A percentile compares a stretch with the other conserved stretches of the same genome.
Conservation (phyloP, 2,113 vertebrate species). For the Pituophis catenifer region DNA sequence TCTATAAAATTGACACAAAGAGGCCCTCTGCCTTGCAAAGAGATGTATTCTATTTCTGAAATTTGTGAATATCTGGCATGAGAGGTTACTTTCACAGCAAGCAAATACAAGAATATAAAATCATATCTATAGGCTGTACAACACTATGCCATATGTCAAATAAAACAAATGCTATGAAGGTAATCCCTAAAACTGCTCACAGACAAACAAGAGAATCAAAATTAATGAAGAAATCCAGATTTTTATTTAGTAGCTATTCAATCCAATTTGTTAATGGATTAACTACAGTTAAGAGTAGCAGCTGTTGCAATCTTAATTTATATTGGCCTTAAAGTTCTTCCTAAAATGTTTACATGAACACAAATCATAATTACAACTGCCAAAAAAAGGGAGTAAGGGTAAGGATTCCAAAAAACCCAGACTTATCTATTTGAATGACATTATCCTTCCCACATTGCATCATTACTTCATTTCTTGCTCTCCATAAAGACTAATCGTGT, state of each 20-base stretch:
- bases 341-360: not conserved
- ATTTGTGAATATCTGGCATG: not conserved
- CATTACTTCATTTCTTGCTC: not conserved
- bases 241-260: conserved; percentile 1
- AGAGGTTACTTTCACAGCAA: not conserved
- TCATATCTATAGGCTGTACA: not conserved
- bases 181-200: conserved; percentile 16
- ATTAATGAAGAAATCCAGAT: conserved; percentile 17
- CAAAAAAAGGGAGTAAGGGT: not conserved
- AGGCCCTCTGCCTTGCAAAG: not conserved
- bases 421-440: not conserved
- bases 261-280: not conserved
- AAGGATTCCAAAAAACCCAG: not conserved
- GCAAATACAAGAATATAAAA: not conserved
- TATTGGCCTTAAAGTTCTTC: conserved; percentile 20
- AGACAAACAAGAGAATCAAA: conserved; percentile 13
- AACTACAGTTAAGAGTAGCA: not conserved
- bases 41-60: not conserved
- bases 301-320: conserved; percentile 12
- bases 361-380: not conserved
- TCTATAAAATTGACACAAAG: not conserved
- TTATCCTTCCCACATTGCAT: not conserved
- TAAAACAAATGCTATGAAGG: conserved; percentile 25
- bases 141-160: not conserved
- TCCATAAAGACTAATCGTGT: not conserved